Evolutionary conservation across 2,888 invertebrate species (phyloP), one percentile per base, ranked within the genome.

Genomic region (Charanyca ferruginea): DNA sequence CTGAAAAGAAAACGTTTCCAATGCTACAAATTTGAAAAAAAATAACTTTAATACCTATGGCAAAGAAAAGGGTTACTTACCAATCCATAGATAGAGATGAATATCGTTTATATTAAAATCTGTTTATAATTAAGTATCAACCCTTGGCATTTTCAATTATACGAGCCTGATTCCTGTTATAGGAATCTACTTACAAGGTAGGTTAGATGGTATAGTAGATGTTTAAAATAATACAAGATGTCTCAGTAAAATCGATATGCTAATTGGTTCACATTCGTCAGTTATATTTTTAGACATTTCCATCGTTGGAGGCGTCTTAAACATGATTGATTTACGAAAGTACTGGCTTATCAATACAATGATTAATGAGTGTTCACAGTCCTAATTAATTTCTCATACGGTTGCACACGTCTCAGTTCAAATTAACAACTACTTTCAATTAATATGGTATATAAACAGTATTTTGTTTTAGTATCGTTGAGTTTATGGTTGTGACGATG

Each of bases 401-500:
- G 32, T 45, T 61, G 6, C 45, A 48, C 49, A 41, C 32, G 48
- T 53, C 47, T 52, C 45, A 53, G 59, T 47, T 52, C 47, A 42
- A 68, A 72, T 75, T 66, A 75, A 68, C 54, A 38, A 54, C 28
- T 23, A 66, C 49, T 53, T 68, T 22, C 23, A 65, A 64, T 72
- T 59, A 44, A n/a, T 41, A 38, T 45, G 69, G 63, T 83, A 81
- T 83, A 81, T 69, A 74, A 78, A 55, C 38, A n/a, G 38, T 8
- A 38, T 58, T 62, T 55, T 41, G 8, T 45, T 44, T 47, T 53
- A 22, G 45, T 20, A 32, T 18, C n/a, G 25, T 35, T 57, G 62
- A 74, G 72, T 67, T 72, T 62, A 62, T 68, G 63, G 44, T 61
- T 52, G 74, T 62, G 64, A 80, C 63, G 51, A 83, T 83, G 83